Base-by-base conservation (phyloP, 2,113 vertebrate species). In the Sisor rabdophorus region DNA sequence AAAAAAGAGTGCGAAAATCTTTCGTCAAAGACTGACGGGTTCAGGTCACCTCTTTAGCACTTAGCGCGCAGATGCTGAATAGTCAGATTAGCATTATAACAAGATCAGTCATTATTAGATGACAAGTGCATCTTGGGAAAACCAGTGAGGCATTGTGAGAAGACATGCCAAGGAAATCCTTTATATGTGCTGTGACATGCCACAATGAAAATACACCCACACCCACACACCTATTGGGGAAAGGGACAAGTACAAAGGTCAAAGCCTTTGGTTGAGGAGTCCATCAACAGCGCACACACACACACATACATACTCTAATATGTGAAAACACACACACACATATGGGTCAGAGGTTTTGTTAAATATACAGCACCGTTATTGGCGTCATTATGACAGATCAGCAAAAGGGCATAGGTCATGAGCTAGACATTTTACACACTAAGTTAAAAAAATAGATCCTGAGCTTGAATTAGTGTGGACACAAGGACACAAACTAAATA, bases 331-430 rank as follows among this genome's bases (percentile, higher is more conserved):
- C 32, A 70, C 52, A 73, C 32, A 70, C 53, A 68, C 65, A 50
- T 67, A 59, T 72, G 68, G 50, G 40, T 76, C 69, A 71, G 76
- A 52, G 76, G 76, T 78, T 78, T 53, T 71, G 28, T 48, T 71
- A 76, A 76, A 65, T 47, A 19, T 70, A 69, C 75, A 73, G 36
- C 60, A n/a, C 47, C 60, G 22, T 65, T 52, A 65, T 2, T 64
- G 69, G 73, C 48, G 55, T 36, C 60, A 72, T 64, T 64, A 72
- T 65, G 69, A 78, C 20, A 55, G 69, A 78, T 65, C 50, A 53
- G 64, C 30, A 15, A 4, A 71, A 8, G 71, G 74, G 55, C 48
- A 80, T 24, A 78, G 61, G 75, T 73, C 74, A 61, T 16, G 48
- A 11, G 30, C 17, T 56, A 63, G 76, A 71, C 69, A 8, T 64